Conservation (phyloP, 2,888 invertebrate genomes). For the Aspidiotus rigidus region DNA sequence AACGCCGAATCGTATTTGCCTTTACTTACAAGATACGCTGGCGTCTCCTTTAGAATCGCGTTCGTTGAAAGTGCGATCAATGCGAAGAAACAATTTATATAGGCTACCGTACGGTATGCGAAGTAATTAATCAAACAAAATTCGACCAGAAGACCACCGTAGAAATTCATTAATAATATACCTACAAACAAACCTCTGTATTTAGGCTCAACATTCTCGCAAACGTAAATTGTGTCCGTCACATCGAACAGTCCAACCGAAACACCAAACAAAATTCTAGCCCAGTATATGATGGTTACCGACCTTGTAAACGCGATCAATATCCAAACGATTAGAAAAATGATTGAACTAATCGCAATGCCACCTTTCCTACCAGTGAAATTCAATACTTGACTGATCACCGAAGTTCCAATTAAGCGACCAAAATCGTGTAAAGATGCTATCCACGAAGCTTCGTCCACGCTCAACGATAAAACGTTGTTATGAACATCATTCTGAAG, state of each 20-base stretch:
- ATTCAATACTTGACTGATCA: not conserved
- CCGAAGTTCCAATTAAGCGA: conserved; percentile 16
- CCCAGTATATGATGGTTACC: conserved; percentile 32
- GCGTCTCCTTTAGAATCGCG: conserved; percentile 37
- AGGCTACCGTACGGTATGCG: conserved; percentile 35
- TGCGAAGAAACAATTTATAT: conserved; percentile 35
- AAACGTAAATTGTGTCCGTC: conserved; percentile 37
- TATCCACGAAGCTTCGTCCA: conserved; percentile 22
- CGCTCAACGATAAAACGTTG: not conserved
- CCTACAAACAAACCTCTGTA: conserved; percentile 37
- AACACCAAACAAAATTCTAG: conserved; percentile 37
- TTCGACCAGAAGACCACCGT: conserved; percentile 37
- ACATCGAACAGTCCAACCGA: conserved; percentile 38
- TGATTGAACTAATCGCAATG: not conserved
- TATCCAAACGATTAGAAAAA: conserved; percentile 15
- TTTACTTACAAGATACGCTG: conserved; percentile 35
- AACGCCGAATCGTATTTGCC: conserved; percentile 32
- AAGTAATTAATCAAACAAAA: conserved; percentile 37
- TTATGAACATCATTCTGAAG: not conserved
- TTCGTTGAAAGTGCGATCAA: conserved; percentile 33
- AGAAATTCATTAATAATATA: conserved; percentile 37
- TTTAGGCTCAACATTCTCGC: conserved; percentile 36
- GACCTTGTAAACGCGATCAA: conserved; percentile 10
- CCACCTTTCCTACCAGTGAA: conserved; percentile 12
- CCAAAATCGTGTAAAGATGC: conserved; percentile 23